Percentiles rank a stretch among this genome's conserved stretches.
phyloP scores from a whole-genome alignment of 2,888 invertebrate genomes.

The Colletes collaris region DNA sequence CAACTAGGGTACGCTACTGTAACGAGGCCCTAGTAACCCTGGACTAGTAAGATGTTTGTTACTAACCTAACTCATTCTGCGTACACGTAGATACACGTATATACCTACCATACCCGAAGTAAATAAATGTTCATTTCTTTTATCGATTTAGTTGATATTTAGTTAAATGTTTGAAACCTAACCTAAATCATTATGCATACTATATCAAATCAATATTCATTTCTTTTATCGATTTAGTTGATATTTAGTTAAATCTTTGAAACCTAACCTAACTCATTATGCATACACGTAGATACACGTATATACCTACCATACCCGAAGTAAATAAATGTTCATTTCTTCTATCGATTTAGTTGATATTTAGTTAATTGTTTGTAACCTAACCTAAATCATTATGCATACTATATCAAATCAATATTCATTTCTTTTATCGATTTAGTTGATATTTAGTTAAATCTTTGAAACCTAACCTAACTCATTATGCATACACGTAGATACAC shows the following conservation, averaged over 20 bases:
- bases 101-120: too few species aligned
- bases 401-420: neutral
- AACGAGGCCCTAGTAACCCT: conserved; percentile 32
- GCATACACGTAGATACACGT: neutral
- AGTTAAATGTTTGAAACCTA: neutral
- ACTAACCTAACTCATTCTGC: conserved; percentile 35
- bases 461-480: too few species aligned
- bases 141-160: conserved; percentile 11
- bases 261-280: too few species aligned
- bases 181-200: neutral
- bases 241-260: neutral
- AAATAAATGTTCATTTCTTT: neutral
- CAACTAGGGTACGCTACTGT: conserved; percentile 48
- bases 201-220: neutral
- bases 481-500: neutral
- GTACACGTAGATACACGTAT: neutral
- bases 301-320: too few species aligned
- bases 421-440: conserved; percentile 4
- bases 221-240: conserved; percentile 9
- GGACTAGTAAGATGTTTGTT: conserved; percentile 39
- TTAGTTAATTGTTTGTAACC: neutral
- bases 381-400: neutral
- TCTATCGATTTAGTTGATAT: conserved; percentile 12
- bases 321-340: neutral
- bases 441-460: neutral